phyloP scores from a whole-genome alignment of 2,888 invertebrate genomes.

The Drosophila subquinaria region DNA sequence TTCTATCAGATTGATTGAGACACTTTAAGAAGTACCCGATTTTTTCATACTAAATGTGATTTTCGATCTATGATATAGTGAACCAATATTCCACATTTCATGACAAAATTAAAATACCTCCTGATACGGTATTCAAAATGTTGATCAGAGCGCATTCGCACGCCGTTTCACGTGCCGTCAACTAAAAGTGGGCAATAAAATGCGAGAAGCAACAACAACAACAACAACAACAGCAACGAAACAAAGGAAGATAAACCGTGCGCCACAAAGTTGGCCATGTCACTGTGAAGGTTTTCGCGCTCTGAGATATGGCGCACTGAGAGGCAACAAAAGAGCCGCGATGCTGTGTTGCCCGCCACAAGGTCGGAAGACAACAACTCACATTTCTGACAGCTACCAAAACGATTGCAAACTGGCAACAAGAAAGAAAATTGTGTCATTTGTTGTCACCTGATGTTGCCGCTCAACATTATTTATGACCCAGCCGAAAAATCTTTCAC shows the following conservation, averaged over 20 bases:
- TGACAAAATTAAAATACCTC: neutral
- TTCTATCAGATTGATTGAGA: too few relatives aligned
- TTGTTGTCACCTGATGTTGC: constrained; percentile 60
- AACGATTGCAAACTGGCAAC: constrained; percentile 60
- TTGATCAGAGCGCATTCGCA: constrained; percentile 60
- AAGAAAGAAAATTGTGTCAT: constrained; percentile 61
- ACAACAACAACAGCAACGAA: neutral
- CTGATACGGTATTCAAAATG: constrained; percentile 9
- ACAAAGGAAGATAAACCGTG: constrained; percentile 40
- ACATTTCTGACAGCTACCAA: constrained; percentile 56
- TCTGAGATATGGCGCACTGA: constrained; percentile 6
- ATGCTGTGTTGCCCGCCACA: constrained; percentile 35
- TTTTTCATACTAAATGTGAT: too few relatives aligned
- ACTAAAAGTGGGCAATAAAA: constrained; percentile 52
- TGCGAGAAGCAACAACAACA: constrained; percentile 18
- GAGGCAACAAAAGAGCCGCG: constrained; percentile 15
- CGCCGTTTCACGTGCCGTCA: constrained; percentile 36
- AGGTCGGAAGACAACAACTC: constrained; percentile 58
- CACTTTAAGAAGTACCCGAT: too few relatives aligned
- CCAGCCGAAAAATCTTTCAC: constrained; percentile 29
- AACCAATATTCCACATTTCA: neutral
- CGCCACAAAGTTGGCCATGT: constrained; percentile 39
- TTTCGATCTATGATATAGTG: too few relatives aligned
- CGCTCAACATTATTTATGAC: constrained; percentile 49
- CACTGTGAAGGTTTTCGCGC: constrained; percentile 2